Conservation (phyloP, 2,888 invertebrate genomes). For the Phania funesta region DNA sequence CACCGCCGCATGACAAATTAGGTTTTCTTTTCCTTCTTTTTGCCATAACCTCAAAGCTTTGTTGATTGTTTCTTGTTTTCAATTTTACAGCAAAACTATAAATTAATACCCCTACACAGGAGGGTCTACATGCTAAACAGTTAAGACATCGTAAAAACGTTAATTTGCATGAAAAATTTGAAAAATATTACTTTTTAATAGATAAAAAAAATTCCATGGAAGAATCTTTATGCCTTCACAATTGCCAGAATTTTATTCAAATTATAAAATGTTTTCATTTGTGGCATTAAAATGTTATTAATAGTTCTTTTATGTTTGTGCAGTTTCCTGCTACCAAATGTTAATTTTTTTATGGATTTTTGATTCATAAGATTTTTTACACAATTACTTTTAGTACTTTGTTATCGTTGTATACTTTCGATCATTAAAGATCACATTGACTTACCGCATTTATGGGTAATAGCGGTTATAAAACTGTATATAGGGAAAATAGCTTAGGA, state of each 20-base stretch:
- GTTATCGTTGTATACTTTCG: no score
- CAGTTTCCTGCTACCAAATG: no score
- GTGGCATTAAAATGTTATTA: no score
- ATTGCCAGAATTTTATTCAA: not conserved
- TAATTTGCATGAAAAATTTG: conserved; percentile 45
- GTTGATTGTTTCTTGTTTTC: conserved; percentile 20
- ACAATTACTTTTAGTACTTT: no score
- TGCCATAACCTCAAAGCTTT: not conserved
- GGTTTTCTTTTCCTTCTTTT: conserved; percentile 29
- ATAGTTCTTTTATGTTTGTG: no score
- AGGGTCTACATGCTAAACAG: conserved; percentile 23
- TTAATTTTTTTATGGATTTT: no score
- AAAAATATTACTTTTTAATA: conserved; percentile 29
- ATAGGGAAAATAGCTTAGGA: no score
- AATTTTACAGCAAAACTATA: conserved; percentile 49
- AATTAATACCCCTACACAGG: conserved; percentile 58
- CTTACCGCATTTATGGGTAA: no score
- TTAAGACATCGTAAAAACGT: not conserved
- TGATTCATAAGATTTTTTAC: no score
- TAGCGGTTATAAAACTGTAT: no score
- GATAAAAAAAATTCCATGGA: not conserved
- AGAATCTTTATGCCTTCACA: not conserved
- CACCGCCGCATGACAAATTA: conserved; percentile 66
- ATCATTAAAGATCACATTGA: no score
- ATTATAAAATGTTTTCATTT: not conserved